These are phyloP conservation scores for Lycocerus yunnanus DNA, from an alignment of 2,888 invertebrate genomes.

Conservation along the genomic window DNA sequence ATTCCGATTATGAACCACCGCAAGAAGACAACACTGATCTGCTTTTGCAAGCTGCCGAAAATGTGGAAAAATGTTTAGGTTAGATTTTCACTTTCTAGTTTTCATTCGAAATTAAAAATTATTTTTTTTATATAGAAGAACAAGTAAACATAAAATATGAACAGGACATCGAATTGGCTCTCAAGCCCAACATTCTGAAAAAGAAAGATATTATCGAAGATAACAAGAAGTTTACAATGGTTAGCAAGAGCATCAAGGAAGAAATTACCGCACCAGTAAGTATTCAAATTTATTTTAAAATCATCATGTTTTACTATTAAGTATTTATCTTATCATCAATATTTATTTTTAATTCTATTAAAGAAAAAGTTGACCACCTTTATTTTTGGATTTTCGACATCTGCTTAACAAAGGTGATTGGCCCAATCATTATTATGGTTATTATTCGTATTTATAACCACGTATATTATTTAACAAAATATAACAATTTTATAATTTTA, in stretches of 20 bases:
- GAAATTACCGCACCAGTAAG: constrained; percentile 41
- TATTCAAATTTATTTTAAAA: constrained; percentile 4
- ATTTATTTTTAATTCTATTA: too few species aligned
- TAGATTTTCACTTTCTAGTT: constrained; percentile 9
- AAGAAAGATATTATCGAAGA: constrained; percentile 34
- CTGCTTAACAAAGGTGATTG: not conserved
- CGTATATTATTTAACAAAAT: too few species aligned
- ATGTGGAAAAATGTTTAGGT: constrained; percentile 42
- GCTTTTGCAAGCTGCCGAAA: constrained; percentile 41
- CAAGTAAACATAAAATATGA: constrained; percentile 41
- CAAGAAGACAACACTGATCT: constrained; percentile 35
- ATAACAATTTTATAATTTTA: too few species aligned
- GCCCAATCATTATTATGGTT: too few species aligned
- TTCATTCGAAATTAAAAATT: constrained; percentile 5
- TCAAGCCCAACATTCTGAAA: constrained; percentile 49
- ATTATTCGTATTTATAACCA: too few species aligned
- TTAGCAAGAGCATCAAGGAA: constrained; percentile 40
- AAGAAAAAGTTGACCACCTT: too few species aligned
- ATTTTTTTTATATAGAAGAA: constrained; percentile 5
- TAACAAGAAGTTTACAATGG: constrained; percentile 15
- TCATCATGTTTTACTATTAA: too few species aligned
- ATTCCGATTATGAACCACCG: constrained; percentile 49
- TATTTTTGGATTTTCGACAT: not conserved
- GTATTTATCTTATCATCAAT: too few species aligned
- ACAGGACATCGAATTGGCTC: constrained; percentile 36